phyloP scores from a whole-genome alignment of 2,888 invertebrate species.

The Sinhomidia bicolor region DNA sequence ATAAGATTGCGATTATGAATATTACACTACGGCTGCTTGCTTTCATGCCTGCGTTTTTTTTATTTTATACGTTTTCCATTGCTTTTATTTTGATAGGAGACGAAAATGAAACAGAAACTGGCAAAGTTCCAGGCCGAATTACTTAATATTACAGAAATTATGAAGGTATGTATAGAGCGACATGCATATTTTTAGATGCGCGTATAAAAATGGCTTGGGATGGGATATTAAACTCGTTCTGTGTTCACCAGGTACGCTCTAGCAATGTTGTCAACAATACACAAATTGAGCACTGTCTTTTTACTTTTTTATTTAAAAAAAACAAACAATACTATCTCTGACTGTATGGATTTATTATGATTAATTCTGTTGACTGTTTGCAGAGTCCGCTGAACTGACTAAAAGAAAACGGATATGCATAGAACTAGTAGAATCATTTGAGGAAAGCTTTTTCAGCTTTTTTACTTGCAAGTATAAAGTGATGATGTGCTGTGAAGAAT shows the following conservation, averaged over 20 bases:
- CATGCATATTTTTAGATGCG: slow-evolving; percentile 10
- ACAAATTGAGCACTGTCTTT: too few relatives aligned
- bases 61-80: background rate
- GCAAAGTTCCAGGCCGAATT: slow-evolving; percentile 29
- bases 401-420: too few relatives aligned
- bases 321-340: too few relatives aligned
- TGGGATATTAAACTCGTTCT: too few relatives aligned
- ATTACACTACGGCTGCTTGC: background rate
- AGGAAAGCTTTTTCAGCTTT: too few relatives aligned
- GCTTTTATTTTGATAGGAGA: slow-evolving; percentile 19
- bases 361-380: too few relatives aligned
- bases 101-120: slow-evolving; percentile 8
- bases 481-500: background rate
- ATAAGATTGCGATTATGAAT: slow-evolving; percentile 14
- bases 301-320: too few relatives aligned
- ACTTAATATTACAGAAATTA: slow-evolving; percentile 50
- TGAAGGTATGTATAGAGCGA: slow-evolving; percentile 27
- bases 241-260: too few relatives aligned
- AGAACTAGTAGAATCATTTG: too few relatives aligned
- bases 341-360: too few relatives aligned
- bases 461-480: background rate
- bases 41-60: background rate
- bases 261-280: too few relatives aligned
- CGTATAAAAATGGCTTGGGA: background rate
- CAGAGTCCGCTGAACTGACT: too few relatives aligned